Evolutionary conservation across 1,140 invertebrate species (phyloP), one percentile per base, ranked within the genome.

Genomic region (Drosophila littoralis): DNA sequence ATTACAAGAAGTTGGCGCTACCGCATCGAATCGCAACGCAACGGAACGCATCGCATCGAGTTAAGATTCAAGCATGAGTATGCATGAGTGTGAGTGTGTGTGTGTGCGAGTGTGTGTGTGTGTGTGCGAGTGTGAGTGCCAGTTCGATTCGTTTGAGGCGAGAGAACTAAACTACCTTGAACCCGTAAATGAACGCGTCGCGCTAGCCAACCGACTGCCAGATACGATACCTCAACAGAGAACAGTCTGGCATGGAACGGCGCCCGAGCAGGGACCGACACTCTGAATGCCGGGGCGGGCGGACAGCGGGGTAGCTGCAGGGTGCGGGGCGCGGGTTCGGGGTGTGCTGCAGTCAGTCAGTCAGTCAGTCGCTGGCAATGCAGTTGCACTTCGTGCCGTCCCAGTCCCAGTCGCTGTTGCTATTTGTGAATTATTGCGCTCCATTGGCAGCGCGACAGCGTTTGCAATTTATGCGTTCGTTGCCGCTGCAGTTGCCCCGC

Each of bases 341-440:
- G 17, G 22, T 28, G 22, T 28, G 5, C 22, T 28, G 22, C 42
- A 15, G 13, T n/a, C 22, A 22, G 22, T 22, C 22, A 22, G 22
- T n/a, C 13, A 7, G 7, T 43, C 13, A 15, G 42, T 15, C 13
- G 15, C 54, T 50, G 40, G 59, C 65, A 75, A 32, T 66, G 67
- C 67, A 74, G 67, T 60, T 78, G 70, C 81, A 81, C 43, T 78
- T 73, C 50, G 48, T 61, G 78, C 57, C 28, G 50, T 67, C 50
- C 51, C 66, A 54, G 42, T 59, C 50, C 51, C 66, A 54, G 42
- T 59, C 50, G 71, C 66, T 59, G 66, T 77, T 77, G 83, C 79
- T 89, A 88, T 88, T 77, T 80, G 79, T 78, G 80, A 78, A 78
- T 80, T 89, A 78, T 77, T 81, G 74, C 70, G 80, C 80, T 89